phyloP scores from a whole-genome alignment of 2,888 invertebrate species.

The Eupithecia abbreviata region DNA sequence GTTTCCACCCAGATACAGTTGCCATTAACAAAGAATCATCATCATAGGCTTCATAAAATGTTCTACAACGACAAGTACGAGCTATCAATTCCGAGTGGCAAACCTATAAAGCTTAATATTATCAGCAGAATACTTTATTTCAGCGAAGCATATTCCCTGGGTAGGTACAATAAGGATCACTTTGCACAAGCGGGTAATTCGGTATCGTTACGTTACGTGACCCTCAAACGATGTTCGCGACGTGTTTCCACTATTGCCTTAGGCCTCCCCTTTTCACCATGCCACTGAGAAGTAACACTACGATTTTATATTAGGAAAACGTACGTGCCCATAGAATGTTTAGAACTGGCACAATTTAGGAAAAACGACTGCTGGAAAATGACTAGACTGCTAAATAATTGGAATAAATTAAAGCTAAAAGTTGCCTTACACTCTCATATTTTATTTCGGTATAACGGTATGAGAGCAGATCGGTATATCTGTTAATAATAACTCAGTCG shows the following conservation, averaged over 20 bases:
- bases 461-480: background rate
- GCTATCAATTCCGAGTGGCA: background rate
- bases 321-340: conserved; percentile 32
- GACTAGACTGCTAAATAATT: background rate
- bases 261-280: conserved; percentile 67
- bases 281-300: conserved; percentile 73
- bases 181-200: conserved; percentile 73
- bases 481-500: background rate
- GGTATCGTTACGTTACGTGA: conserved; percentile 75
- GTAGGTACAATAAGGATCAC: conserved; percentile 71
- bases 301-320: conserved; percentile 67
- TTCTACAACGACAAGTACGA: background rate
- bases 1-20: no score
- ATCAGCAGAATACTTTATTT: conserved; percentile 58
- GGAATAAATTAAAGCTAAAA: background rate
- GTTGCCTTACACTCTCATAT: background rate
- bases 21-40: no score
- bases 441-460: background rate
- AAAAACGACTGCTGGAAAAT: background rate
- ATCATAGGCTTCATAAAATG: background rate
- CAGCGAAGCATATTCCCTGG: conserved; percentile 67
- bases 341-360: conserved; percentile 28
- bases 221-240: conserved; percentile 72
- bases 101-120: conserved; percentile 63
- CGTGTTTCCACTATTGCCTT: conserved; percentile 74